Percentiles rank a stretch among this genome's conserved stretches.
Conservation (phyloP, 2,888 invertebrate species). For the Cataglyphis cursor region DNA sequence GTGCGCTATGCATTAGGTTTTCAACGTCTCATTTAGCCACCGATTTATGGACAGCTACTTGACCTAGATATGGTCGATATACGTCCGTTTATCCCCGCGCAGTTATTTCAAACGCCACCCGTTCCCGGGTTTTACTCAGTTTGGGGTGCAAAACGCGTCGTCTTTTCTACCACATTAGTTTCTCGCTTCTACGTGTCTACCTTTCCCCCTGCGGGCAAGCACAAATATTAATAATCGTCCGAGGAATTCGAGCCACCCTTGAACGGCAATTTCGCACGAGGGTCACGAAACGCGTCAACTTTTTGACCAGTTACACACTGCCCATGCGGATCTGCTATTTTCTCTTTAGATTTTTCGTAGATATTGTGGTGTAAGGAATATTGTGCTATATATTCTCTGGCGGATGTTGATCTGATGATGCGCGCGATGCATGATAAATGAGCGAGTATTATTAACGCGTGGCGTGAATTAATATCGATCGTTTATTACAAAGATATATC, state of each 20-base stretch:
- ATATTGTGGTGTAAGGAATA: conserved; percentile 5
- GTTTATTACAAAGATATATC: conserved; percentile 40
- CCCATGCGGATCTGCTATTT: not conserved
- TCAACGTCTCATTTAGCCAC: conserved; percentile 80
- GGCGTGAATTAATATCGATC: conserved; percentile 31
- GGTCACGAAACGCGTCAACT: conserved; percentile 30
- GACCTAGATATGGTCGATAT: conserved; percentile 78
- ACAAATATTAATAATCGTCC: conserved; percentile 66
- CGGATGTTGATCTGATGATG: conserved; percentile 41
- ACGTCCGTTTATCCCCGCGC: conserved; percentile 61
- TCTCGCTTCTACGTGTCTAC: not conserved
- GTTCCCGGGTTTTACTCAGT: conserved; percentile 49
- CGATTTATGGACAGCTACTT: conserved; percentile 78
- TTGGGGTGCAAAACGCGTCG: conserved; percentile 69
- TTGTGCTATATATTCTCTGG: conserved; percentile 8
- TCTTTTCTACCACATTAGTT: conserved; percentile 74
- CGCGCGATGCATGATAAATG: conserved; percentile 39
- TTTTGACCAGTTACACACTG: not conserved
- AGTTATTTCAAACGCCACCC: conserved; percentile 39
- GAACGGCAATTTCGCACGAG: conserved; percentile 42
- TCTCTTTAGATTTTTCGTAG: not conserved
- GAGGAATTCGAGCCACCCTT: conserved; percentile 41
- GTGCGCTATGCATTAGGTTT: conserved; percentile 76
- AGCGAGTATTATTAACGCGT: conserved; percentile 32
- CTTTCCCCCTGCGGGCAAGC: conserved; percentile 14